These are phyloP conservation scores for Drosophila falleni DNA, from an alignment of 2,888 invertebrate genomes.

Conservation along the genomic window DNA sequence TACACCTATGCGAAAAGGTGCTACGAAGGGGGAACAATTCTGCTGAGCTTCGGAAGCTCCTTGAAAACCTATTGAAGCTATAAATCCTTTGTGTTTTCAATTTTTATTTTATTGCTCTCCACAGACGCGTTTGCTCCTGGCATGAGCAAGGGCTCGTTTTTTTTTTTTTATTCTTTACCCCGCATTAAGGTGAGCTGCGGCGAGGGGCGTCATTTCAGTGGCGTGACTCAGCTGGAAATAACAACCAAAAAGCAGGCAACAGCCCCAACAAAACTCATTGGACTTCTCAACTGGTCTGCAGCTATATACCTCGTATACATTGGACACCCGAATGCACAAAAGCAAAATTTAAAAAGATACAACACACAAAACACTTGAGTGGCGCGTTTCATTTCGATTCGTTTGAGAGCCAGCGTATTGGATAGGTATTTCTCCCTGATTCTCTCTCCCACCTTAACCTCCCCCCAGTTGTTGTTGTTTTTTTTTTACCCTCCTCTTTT, in stretches of 20 bases:
- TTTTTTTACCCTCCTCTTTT: background rate
- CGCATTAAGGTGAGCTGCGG: constrained; percentile 28
- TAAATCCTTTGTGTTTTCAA: constrained; percentile 83
- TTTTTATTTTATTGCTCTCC: constrained; percentile 82
- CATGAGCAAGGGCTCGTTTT: constrained; percentile 13
- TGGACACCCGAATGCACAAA: constrained; percentile 64
- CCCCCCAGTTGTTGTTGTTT: background rate
- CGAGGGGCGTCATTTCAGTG: constrained; percentile 29
- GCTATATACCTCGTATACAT: constrained; percentile 37
- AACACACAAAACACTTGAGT: constrained; percentile 68
- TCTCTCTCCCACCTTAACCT: background rate
- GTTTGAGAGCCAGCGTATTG: constrained; percentile 28
- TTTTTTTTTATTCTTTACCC: background rate
- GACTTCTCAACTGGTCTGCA: constrained; percentile 30
- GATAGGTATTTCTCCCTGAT: constrained; percentile 15
- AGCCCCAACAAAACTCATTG: constrained; percentile 25
- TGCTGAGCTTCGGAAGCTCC: constrained; percentile 69
- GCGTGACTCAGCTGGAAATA: constrained; percentile 63
- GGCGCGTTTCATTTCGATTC: constrained; percentile 52
- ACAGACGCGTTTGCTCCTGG: constrained; percentile 58
- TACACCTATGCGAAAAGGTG: constrained; percentile 12
- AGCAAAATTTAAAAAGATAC: constrained; percentile 78
- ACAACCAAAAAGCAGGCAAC: constrained; percentile 57
- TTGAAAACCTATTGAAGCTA: constrained; percentile 82
- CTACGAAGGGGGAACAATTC: constrained; percentile 43